Evolutionary conservation across 2,113 vertebrate genomes (phyloP).

Genomic region (Ciconia stormi): DNA sequence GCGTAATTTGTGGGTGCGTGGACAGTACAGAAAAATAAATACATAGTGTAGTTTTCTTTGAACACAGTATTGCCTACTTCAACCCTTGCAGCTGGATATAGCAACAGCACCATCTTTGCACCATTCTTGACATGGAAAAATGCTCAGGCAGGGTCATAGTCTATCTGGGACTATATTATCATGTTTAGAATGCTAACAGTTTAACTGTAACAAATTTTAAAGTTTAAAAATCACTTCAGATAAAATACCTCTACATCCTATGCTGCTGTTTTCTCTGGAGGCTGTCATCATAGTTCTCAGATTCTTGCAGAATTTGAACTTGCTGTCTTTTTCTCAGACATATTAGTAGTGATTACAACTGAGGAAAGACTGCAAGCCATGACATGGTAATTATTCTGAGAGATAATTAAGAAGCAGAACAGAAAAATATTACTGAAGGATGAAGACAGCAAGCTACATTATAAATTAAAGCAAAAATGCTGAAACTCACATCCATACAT

Average conservation of each 20-base stretch:
- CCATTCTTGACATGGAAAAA: not conserved
- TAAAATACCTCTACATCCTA: not conserved
- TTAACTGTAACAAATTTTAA: not conserved
- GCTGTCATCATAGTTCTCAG: not conserved
- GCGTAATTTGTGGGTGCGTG: rapidly evolving
- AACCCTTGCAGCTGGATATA: not conserved
- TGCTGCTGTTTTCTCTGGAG: not conserved
- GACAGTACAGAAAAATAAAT: not conserved
- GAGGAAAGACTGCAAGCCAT: not conserved
- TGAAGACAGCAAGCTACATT: not conserved
- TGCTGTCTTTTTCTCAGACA: conserved; percentile 1
- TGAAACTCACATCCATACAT: not conserved
- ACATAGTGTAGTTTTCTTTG: not conserved
- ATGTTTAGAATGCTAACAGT: not conserved
- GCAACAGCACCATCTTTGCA: not conserved
- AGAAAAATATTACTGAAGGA: not conserved
- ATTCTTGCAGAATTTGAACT: not conserved
- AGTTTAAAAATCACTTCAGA: not conserved
- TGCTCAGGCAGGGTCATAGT: not conserved
- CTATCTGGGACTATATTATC: not conserved
- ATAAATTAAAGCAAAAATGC: not conserved
- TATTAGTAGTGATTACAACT: conserved; percentile 2
- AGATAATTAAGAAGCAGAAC: not conserved
- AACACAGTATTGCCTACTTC: rapidly evolving
- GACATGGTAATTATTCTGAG: not conserved